Base-by-base conservation (phyloP, 2,888 invertebrate genomes). In the Caenorhabditis sinica region DNA sequence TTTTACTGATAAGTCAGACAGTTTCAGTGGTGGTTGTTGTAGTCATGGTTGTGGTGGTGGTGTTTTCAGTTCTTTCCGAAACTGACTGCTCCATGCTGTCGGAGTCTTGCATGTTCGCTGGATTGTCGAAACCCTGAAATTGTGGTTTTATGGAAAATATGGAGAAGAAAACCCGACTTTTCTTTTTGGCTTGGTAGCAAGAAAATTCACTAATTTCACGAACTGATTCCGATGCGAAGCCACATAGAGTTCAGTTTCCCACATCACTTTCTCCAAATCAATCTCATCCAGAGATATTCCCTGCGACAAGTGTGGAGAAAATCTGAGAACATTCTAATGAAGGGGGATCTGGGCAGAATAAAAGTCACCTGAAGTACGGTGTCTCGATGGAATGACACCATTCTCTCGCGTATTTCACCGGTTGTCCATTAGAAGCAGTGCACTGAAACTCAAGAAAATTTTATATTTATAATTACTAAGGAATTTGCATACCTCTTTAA, bases 371-470 rank as follows among this genome's bases (percentile, higher is more conserved):
- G 49, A 87, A 88, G 49, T 87, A 88, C 1, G 88, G 88, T 1
- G 72, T 66, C 5, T 75, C 72, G 15, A 87, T 71, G 9, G 83
- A 80, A 36, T 88, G 88, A 66, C 87, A 87, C 88, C 88, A 88
- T 36, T 83, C 86, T 20, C 87, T 69, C 3, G 88, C 86, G 28
- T 86, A 87, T 51, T 79, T 82, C 56, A 87, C 87, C 0, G 88
- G 88, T 61, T 83, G 81, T 17, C 88, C 88, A 36, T 88, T 86
- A 0, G 88, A 88, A 2, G 88, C 82, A 11, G 88, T 88, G 69
- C 85, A 85, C 83, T 87, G 25, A 36, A 73, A n/a, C n/a, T n/a
- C n/a, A n/a, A n/a, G n/a, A n/a, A n/a, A n/a, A n/a, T n/a, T n/a
- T n/a, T n/a, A n/a, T n/a, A n/a, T n/a, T n/a, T n/a, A n/a, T n/a